Conservation (phyloP, 2,797 vertebrate species). For the Schizothorax lantsangensis region DNA sequence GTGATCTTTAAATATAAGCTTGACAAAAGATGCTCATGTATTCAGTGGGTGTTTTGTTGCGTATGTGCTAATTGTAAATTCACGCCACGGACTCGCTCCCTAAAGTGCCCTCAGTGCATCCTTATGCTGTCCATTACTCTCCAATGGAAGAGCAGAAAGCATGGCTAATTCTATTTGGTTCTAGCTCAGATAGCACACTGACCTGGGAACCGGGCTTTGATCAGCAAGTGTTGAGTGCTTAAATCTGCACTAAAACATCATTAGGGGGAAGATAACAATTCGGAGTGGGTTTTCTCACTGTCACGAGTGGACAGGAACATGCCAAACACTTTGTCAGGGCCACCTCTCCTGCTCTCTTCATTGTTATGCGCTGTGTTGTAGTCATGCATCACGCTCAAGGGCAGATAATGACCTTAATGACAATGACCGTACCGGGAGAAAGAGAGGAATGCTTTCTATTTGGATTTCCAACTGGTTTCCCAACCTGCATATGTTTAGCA, state of each 20-base stretch:
- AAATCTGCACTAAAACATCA: constrained; percentile 36
- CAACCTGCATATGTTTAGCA: constrained; percentile 2
- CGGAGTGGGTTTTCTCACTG: constrained; percentile 22
- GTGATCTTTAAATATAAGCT: constrained; percentile 64
- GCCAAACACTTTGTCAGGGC: constrained; percentile 48
- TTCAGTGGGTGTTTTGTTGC: constrained; percentile 46
- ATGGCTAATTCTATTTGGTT: constrained; percentile 44
- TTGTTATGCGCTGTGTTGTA: constrained; percentile 57
- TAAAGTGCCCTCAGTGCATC: constrained; percentile 40
- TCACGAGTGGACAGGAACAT: constrained; percentile 42
- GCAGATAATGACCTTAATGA: constrained; percentile 64
- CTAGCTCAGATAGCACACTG: constrained; percentile 29
- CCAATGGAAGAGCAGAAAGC: constrained; percentile 36
- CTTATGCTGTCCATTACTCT: constrained; percentile 45
- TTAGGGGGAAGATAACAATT: constrained; percentile 30
- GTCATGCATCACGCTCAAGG: constrained; percentile 60
- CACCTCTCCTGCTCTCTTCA: constrained; percentile 37
- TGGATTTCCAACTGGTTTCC: constrained; percentile 37
- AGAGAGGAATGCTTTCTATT: constrained; percentile 47
- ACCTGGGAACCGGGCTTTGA: constrained; percentile 38
- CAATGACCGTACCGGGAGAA: constrained; percentile 42
- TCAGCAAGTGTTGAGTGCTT: constrained; percentile 33
- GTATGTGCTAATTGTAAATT: constrained; percentile 52
- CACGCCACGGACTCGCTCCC: constrained; percentile 24
- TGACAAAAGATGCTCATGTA: constrained; percentile 57